Base-by-base conservation (phyloP, 2,113 vertebrate species). In the Neotragus pygmaeus region DNA sequence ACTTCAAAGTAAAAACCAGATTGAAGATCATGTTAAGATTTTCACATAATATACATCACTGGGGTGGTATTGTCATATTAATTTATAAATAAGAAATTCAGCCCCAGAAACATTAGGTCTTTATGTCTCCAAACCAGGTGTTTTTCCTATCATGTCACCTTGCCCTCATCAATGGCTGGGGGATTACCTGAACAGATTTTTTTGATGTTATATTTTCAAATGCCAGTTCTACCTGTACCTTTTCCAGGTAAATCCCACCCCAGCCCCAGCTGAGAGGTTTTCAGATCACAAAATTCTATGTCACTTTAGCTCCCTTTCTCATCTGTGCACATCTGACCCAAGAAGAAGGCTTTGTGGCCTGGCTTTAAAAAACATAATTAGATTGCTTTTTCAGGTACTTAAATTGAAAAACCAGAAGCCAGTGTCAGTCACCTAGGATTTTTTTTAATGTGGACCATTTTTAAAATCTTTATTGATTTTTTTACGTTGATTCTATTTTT, bases 51-150 rank as follows among this genome's bases (percentile, higher is more conserved):
- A 33, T 82, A 10, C 27, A 78, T 55, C 43, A 53, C n/a, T 58
- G 23, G 47, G 23, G 4, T 28, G 3, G 3, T 6, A 66, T 21
- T 86, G 5, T 51, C 51, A 88, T 77, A 25, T 91, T 17, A 70
- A 39, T 33, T 27, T 70, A 45, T 66, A 90, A 94, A 70, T 60
- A 78, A 85, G 23, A 9, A 88, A 43, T 86, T 90, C 30, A 55
- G 17, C 25, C 30, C 25, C 53, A 57, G 47, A 64, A 53, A 57
- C 28, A n/a, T 43, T 45, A 89, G 27, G 9, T 64, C 7, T 84
- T 23, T 12, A 19, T 28, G 30, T 73, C 60, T 66, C 28, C 39
- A 93, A 92, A 81, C 47, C 21, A 36, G 19, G 4, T 36, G 25
- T 23, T 43, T 85, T 89, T 60, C 33, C 6, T 90, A 15, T 10